Evolutionary conservation across 2,888 invertebrate genomes (phyloP).

Genomic region (Apoda limacodes): DNA sequence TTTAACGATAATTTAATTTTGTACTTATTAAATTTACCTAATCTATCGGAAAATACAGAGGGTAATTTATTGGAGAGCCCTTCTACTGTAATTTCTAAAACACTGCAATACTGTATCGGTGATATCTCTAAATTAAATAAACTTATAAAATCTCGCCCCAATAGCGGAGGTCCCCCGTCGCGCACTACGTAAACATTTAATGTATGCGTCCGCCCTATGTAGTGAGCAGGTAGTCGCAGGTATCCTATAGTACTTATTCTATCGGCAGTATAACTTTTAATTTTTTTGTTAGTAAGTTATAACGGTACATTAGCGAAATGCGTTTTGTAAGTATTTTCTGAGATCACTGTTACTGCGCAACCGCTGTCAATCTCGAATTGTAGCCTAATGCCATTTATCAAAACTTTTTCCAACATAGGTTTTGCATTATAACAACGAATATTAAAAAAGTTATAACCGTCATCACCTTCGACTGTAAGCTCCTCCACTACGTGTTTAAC

Average conservation of each 20-base stretch:
- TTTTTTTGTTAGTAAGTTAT: constrained; percentile 9
- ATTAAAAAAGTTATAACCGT: constrained; percentile 17
- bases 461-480: constrained; percentile 12
- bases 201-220: constrained; percentile 2
- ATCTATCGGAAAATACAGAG: constrained; percentile 4
- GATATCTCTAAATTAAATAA: constrained; percentile 12
- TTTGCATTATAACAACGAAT: constrained; percentile 11
- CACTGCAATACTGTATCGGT: no score
- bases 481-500: no score
- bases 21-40: constrained; percentile 5
- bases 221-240: constrained; percentile 9
- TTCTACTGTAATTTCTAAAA: no score
- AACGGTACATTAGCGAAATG: constrained; percentile 13
- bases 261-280: constrained; percentile 13
- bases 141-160: constrained; percentile 11
- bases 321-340: constrained; percentile 7
- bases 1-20: constrained; percentile 14
- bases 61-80: no score
- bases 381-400: constrained; percentile 8
- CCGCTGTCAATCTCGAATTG: constrained; percentile 18
- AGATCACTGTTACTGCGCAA: constrained; percentile 17
- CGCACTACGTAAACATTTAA: constrained; percentile 11
- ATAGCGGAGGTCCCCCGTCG: constrained; percentile 5
- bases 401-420: constrained; percentile 15
- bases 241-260: constrained; percentile 9